Evolutionary conservation across 1,140 invertebrate species (phyloP).

Genomic region (Adoxophyes honmai): DNA sequence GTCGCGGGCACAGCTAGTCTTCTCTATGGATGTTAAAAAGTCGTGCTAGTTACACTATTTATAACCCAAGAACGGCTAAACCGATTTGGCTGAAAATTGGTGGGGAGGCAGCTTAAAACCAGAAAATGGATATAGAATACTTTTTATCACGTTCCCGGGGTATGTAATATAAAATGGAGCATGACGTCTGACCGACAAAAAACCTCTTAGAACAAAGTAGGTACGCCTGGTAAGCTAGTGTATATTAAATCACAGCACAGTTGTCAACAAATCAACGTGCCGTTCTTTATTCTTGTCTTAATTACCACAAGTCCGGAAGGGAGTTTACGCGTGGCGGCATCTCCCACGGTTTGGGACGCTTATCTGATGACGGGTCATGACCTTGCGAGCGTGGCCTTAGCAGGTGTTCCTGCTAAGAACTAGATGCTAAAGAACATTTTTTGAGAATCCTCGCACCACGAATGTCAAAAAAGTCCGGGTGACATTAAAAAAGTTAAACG

Average conservation of each 20-base stretch:
- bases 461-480: too few species aligned
- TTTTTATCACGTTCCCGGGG: too few species aligned
- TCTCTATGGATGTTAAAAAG: too few species aligned
- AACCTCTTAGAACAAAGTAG: too few species aligned
- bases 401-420: background rate
- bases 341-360: conserved; percentile 51
- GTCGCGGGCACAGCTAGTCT: too few species aligned
- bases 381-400: background rate
- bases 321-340: conserved; percentile 34
- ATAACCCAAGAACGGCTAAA: background rate
- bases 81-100: background rate
- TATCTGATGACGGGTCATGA: conserved; percentile 22
- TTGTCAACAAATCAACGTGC: conserved; percentile 25
- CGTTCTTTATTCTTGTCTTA: conserved; percentile 25
- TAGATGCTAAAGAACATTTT: too few species aligned
- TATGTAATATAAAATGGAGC: too few species aligned
- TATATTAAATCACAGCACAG: background rate
- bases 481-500: too few species aligned
- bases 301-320: conserved; percentile 37
- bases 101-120: background rate
- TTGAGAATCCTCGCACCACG: too few species aligned
- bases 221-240: too few species aligned
- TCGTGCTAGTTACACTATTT: background rate
- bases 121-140: too few species aligned
- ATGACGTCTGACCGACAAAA: too few species aligned